Evolutionary conservation across 2,113 vertebrate species (phyloP).

Genomic region (Atrichornis clamosus): DNA sequence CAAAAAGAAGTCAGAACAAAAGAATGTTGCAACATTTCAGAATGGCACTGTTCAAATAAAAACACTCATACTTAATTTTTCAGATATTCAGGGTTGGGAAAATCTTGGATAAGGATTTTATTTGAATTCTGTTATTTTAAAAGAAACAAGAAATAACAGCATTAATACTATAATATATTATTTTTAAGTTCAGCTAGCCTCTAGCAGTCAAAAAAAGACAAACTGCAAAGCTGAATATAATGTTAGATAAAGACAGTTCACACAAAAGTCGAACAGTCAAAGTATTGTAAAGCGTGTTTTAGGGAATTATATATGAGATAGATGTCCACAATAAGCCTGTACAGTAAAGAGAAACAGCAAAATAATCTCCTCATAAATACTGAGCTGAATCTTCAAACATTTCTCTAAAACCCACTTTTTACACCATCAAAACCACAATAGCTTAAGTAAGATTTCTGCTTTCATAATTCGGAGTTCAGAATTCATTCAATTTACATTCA

Average conservation of each 20-base stretch:
- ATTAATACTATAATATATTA: neutral
- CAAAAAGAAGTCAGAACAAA: slow-evolving; percentile 69
- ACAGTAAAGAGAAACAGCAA: neutral
- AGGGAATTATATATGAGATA: neutral
- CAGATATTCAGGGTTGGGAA: neutral
- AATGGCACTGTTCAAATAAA: neutral
- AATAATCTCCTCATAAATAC: neutral
- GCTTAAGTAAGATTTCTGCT: neutral
- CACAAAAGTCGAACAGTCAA: too few species aligned
- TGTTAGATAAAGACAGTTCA: neutral
- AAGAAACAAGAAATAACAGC: neutral
- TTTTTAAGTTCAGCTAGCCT: neutral
- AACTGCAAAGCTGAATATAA: neutral
- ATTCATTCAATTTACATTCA: neutral
- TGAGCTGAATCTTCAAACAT: neutral
- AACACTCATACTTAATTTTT: neutral
- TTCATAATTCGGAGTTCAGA: neutral
- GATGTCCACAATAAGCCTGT: neutral
- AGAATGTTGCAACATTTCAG: neutral
- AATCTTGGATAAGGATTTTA: neutral
- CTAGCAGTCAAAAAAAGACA: neutral
- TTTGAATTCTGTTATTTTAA: neutral
- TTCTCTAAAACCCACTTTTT: neutral
- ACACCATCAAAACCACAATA: neutral
- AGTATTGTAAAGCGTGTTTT: neutral